Conservation (phyloP, 2,888 invertebrate genomes). For the Leptinotarsa haldemani region DNA sequence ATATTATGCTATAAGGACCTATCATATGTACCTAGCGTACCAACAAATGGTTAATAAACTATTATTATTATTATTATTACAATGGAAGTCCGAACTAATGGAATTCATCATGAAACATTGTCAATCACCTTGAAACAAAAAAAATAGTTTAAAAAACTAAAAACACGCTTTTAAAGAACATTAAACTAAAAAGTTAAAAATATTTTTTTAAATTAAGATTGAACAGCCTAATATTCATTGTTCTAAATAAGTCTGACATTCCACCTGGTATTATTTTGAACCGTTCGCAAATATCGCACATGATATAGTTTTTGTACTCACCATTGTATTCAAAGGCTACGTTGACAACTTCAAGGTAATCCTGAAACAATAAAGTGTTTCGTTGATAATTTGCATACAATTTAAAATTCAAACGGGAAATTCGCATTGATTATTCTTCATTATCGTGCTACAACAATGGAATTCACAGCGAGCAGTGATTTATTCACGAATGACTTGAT, state of each 20-base stretch:
- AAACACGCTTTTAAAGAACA: no score
- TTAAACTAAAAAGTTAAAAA: no score
- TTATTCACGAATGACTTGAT: background rate
- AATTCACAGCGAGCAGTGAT: background rate
- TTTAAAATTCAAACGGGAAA: conserved; percentile 21
- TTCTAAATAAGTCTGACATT: background rate
- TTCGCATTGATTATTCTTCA: conserved; percentile 21
- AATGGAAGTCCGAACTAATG: no score
- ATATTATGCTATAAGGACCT: no score
- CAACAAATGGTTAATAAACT: no score
- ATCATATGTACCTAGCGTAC: no score
- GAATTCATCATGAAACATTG: no score
- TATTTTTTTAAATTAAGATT: no score
- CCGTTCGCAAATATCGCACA: conserved; percentile 7
- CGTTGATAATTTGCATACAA: conserved; percentile 23
- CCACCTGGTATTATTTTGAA: conserved; percentile 4
- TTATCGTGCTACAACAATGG: conserved; percentile 7
- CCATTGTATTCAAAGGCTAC: conserved; percentile 46
- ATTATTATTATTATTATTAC: no score
- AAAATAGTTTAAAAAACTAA: no score
- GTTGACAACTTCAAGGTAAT: conserved; percentile 45
- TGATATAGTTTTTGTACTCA: conserved; percentile 38
- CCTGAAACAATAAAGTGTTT: conserved; percentile 48
- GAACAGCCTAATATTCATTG: background rate
- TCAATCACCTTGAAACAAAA: no score